A percentile compares a stretch with the other conserved stretches of the same genome.
These are phyloP conservation scores for Cantharis lateralis DNA, from an alignment of 2,888 invertebrate genomes.

Conservation along the genomic window DNA sequence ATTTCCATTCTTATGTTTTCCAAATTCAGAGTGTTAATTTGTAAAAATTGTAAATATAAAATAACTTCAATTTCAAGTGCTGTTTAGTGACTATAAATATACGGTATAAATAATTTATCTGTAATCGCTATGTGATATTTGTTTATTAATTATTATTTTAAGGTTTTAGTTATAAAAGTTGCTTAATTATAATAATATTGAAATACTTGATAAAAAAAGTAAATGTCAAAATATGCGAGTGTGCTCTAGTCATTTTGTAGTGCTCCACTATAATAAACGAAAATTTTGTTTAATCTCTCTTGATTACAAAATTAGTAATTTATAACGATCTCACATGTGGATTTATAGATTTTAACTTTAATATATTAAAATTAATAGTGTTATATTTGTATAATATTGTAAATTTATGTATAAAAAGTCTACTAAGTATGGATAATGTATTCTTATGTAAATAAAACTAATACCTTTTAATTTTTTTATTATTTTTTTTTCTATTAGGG, in stretches of 20 bases:
- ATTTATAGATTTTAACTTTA: neutral
- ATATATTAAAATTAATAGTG: neutral
- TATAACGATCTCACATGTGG: constrained; percentile 22
- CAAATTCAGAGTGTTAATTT: neutral
- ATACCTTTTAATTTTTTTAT: neutral
- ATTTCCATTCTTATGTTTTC: neutral
- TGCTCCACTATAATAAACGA: constrained; percentile 37
- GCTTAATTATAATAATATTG: neutral
- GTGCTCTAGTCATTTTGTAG: constrained; percentile 43
- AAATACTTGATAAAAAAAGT: neutral
- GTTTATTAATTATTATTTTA: neutral
- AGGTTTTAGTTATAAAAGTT: neutral
- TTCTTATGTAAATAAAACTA: neutral
- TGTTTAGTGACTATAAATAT: constrained; percentile 1
- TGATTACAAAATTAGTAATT: constrained; percentile 1
- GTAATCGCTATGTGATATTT: neutral
- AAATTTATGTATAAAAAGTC: neutral
- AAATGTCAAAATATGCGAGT: constrained; percentile 34
- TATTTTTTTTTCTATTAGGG: neutral
- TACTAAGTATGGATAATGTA: neutral
- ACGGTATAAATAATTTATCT: neutral
- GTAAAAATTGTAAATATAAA: neutral
- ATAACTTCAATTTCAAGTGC: neutral
- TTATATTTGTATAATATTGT: neutral
- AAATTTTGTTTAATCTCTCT: neutral